Base-by-base conservation (phyloP, 2,113 vertebrate species). In the Gallinago jamesoni region DNA sequence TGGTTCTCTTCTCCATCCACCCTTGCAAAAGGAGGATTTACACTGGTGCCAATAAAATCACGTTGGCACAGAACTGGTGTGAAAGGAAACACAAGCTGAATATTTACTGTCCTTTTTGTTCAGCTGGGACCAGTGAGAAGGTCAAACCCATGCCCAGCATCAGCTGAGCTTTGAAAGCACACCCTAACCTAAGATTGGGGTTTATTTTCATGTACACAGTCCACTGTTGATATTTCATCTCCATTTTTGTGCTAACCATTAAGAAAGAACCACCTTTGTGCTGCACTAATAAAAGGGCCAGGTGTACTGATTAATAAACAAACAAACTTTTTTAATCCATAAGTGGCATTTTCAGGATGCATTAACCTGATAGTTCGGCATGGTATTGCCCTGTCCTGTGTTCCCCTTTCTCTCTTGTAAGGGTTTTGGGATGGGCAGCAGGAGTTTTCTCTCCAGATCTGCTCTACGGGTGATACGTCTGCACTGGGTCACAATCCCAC, bases 191-290 rank as follows among this genome's bases (percentile, higher is more conserved):
- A 74, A 60, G 35, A 78, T 0, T 2, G 3, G 35, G 8, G 9
- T 66, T 92, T 96, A 82, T 96, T 96, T 96, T 78, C 69, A 90
- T 84, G 39, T 92, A 97, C 53, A 95, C 84, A 93, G 50, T 48
- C 53, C n/a, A 43, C 41, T 87, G 77, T 91, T 94, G 89, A 84
- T 79, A 82, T 37, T 88, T 86, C 45, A 47, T 75, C 55, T 56
- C 31, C 3, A 7, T 57, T 87, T 92, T 78, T 76, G 22, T 92
- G 62, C 14, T 78, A 81, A 68, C 10, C 19, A n/a, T 82, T 31
- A 57, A 84, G 41, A 89, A 80, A 62, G 37, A 81, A 83, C 10
- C 13, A 35, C 31, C 19, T 89, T 35, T 72, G 73, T 76, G 7
- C 22, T 69, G 53, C 17, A 56, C 7, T 81, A 89, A 80, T 59